Percentiles rank a stretch among this genome's conserved stretches.
These are phyloP conservation scores for Melolontha melolontha DNA, from an alignment of 2,888 invertebrate species.

Conservation along the genomic window DNA sequence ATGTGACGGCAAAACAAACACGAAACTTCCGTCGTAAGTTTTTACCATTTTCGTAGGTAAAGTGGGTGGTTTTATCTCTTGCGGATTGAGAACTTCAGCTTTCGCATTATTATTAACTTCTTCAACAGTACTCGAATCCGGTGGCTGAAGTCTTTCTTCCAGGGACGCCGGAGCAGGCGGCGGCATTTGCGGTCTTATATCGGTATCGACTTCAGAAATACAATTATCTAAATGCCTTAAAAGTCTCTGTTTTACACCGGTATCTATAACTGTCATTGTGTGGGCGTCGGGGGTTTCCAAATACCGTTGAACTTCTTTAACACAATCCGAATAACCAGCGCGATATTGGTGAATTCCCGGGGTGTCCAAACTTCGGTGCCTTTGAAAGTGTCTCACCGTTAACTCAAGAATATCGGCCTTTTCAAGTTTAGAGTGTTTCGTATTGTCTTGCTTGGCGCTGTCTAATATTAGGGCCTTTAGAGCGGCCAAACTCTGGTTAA, in stretches of 20 bases:
- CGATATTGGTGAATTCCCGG: slow-evolving; percentile 72
- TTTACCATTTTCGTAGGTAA: slow-evolving; percentile 69
- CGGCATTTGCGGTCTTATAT: slow-evolving; percentile 56
- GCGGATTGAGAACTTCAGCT: slow-evolving; percentile 21
- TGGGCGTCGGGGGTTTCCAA: slow-evolving; percentile 73
- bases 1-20: slow-evolving; percentile 72
- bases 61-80: slow-evolving; percentile 50
- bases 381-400: slow-evolving; percentile 84
- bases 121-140: slow-evolving; percentile 63
- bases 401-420: slow-evolving; percentile 88
- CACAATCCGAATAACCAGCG: slow-evolving; percentile 76
- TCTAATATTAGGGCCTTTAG: slow-evolving; percentile 79
- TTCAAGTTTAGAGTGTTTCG: slow-evolving; percentile 85
- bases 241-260: slow-evolving; percentile 71
- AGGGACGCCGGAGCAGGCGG: slow-evolving; percentile 29
- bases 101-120: slow-evolving; percentile 62
- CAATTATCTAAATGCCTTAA: slow-evolving; percentile 73
- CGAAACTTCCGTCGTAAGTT: slow-evolving; percentile 72
- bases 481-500: slow-evolving; percentile 80
- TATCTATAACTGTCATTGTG: slow-evolving; percentile 70
- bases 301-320: slow-evolving; percentile 72
- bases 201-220: slow-evolving; percentile 72
- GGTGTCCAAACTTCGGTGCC: slow-evolving; percentile 76
- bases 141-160: slow-evolving; percentile 60
- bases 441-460: slow-evolving; percentile 76